Base-by-base conservation (phyloP, 2,888 invertebrate species). In the Eulithis prunata region DNA sequence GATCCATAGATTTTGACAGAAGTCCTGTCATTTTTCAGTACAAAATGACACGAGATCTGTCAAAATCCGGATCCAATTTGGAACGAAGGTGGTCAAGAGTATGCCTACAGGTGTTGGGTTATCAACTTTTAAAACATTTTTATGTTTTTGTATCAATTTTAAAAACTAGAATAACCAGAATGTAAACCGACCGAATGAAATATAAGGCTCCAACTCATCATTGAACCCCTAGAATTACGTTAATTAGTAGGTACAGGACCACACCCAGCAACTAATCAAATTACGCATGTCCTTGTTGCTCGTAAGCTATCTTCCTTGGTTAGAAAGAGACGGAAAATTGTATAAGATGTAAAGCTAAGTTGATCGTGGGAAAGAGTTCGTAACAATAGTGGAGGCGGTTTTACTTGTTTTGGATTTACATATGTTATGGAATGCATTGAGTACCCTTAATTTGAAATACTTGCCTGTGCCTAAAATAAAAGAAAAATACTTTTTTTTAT, bases 221-320 rank as follows among this genome's bases (percentile, higher is more conserved):
- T 88, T 86, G 87, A 85, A 88, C 87, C 81, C 82, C 77, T 75
- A 78, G 80, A 86, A 88, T 87, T 83, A 85, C 84, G 79, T 84
- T 91, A 91, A 91, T 91, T 79, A 90, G 83, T 75, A 85, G 90
- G 85, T 90, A 78, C 79, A 53, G 75, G 69, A 83, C 87, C 87
- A 88, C 91, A 83, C 91, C 91, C 86, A 82, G 79, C 64, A 77
- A 80, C 83, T 76, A 85, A 82, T 83, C 81, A 87, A 86, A 88
- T 85, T 81, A 80, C 74, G 72, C 77, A 73, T 79, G 72, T 85
- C 83, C 76, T 82, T 77, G 72, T 88, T 77, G 66, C 59, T 62
- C 78, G 41, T 62, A 47, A 12, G 32, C 41, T 36, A 65, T 66
- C 47, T 10, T 12, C 2, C 38, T 55, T 62, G 46, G 80, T 64